Evolutionary conservation across 2,113 vertebrate genomes (phyloP).

Genomic region (Pterocles gutturalis): DNA sequence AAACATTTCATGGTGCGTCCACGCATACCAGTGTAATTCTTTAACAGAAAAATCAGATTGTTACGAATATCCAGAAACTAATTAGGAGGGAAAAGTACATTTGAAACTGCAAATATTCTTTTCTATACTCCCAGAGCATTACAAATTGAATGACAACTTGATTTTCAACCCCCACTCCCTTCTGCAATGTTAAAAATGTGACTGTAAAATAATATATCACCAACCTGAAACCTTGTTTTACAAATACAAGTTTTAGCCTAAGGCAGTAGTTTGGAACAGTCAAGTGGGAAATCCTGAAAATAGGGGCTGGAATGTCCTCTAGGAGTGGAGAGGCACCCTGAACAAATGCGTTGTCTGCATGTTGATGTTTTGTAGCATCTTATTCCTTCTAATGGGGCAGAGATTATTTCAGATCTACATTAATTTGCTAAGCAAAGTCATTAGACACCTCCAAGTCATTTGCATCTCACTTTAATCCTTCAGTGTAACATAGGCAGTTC

Average conservation of each 20-base stretch:
- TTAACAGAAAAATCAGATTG: conserved; percentile 42
- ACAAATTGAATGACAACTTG: conserved; percentile 31
- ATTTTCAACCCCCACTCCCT: neutral
- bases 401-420: neutral
- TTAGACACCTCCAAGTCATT: conserved; percentile 37
- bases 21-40: neutral
- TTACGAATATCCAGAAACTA: conserved; percentile 36
- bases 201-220: conserved; percentile 42
- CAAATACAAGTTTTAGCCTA: conserved; percentile 45
- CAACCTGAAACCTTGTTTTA: conserved; percentile 52
- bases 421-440: conserved; percentile 25
- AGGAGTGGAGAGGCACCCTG: neutral
- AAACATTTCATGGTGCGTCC: neutral
- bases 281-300: conserved; percentile 18
- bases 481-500: conserved; percentile 13
- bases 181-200: conserved; percentile 30
- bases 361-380: neutral
- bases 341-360: neutral
- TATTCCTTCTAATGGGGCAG: neutral
- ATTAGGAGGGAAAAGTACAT: conserved; percentile 40
- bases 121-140: conserved; percentile 13
- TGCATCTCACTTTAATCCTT: conserved; percentile 53
- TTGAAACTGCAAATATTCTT: neutral
- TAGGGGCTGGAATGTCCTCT: neutral
- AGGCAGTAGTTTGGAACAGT: conserved; percentile 30